These are phyloP conservation scores for Colossoma macropomum DNA, from an alignment of 2,113 vertebrate species.

Conservation along the genomic window DNA sequence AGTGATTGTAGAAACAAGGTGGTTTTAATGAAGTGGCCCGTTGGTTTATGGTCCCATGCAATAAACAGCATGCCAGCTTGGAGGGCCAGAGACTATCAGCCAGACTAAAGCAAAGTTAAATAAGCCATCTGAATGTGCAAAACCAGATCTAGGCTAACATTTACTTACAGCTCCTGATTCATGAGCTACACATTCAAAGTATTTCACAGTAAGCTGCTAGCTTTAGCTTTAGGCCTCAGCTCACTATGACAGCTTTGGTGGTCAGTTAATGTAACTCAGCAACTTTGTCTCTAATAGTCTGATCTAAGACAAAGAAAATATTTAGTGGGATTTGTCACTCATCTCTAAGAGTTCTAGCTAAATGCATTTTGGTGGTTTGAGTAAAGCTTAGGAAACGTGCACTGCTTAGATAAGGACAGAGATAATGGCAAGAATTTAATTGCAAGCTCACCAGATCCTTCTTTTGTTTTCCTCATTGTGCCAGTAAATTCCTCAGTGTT, in stretches of 20 bases:
- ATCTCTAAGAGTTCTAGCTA: background rate
- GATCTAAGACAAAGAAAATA: background rate
- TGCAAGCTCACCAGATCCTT: background rate
- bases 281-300: background rate
- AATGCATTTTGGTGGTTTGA: background rate
- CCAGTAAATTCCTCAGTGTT: slow-evolving; percentile 1
- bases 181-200: background rate
- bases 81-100: too few species aligned
- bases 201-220: background rate
- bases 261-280: background rate
- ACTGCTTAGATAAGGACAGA: background rate
- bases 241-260: background rate
- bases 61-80: too few species aligned
- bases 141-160: background rate
- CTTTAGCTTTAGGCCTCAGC: background rate
- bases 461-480: background rate
- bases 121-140: background rate
- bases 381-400: slow-evolving; percentile 20
- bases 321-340: background rate
- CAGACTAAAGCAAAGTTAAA: too few species aligned
- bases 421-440: background rate
- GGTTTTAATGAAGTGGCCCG: too few species aligned
- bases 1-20: too few species aligned
- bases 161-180: background rate
- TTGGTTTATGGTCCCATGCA: too few species aligned